A percentile compares a stretch with the other conserved stretches of the same genome.
Evolutionary conservation across 1,140 invertebrate genomes (phyloP).

Genomic region (Diabrotica undecimpunctata): DNA sequence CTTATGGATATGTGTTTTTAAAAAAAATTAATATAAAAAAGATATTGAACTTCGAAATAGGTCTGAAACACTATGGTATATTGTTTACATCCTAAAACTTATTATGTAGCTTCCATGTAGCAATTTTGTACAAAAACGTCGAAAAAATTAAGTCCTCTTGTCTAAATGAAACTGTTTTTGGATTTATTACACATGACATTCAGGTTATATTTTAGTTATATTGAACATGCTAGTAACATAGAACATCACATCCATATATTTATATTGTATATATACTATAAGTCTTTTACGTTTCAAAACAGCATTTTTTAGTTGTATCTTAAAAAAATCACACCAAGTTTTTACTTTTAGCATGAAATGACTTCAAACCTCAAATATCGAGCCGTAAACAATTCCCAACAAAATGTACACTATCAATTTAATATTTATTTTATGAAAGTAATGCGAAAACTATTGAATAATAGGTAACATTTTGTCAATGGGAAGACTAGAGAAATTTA

Average conservation of each 20-base stretch:
- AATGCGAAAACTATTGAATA: too few species aligned
- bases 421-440: too few species aligned
- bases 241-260: not conserved
- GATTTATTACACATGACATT: not conserved
- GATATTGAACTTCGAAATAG: too few species aligned
- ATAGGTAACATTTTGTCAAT: too few species aligned
- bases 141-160: not conserved
- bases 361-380: too few species aligned
- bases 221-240: not conserved
- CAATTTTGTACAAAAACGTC: not conserved
- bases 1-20: too few species aligned
- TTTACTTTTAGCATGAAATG: too few species aligned
- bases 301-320: not conserved
- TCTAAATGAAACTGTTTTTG: not conserved
- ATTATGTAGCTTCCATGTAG: not conserved
- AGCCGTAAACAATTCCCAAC: too few species aligned
- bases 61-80: not conserved
- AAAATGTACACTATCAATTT: too few species aligned
- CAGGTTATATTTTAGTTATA: not conserved
- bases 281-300: constrained; percentile 1
- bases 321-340: not conserved
- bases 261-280: not conserved
- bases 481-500: too few species aligned
- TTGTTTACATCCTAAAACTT: constrained; percentile 1
- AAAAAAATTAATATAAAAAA: too few species aligned